Conservation (phyloP, 2,797 vertebrate species). For the Caiman crocodilus region DNA sequence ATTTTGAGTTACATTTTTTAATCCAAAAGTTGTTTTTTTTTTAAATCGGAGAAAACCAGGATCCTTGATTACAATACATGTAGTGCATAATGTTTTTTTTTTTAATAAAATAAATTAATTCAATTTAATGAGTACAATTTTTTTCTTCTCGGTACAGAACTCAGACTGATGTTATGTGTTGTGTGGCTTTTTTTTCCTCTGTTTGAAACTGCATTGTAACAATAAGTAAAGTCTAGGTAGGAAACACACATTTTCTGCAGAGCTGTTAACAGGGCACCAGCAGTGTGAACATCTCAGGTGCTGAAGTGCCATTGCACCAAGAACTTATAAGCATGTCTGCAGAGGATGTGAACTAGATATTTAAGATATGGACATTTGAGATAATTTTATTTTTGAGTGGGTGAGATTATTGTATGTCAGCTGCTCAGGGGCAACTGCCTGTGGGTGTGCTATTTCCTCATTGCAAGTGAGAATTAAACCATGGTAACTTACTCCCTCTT, state of each 20-base stretch:
- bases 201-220: not conserved
- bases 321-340: not conserved
- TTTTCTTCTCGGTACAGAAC: no score
- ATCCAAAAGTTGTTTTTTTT: no score
- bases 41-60: no score
- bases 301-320: not conserved
- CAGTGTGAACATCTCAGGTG: not conserved
- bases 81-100: conserved; percentile 25
- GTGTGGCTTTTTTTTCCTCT: no score
- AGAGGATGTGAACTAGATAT: not conserved
- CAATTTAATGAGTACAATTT: conserved; percentile 46
- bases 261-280: not conserved
- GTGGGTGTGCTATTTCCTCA: no score
- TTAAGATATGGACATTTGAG: not conserved
- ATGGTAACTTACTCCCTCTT: no score
- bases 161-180: no score
- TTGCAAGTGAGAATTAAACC: no score
- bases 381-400: no score
- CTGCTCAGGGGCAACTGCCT: no score
- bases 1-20: no score
- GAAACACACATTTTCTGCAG: not conserved
- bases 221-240: conserved; percentile 6
- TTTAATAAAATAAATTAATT: conserved; percentile 39
- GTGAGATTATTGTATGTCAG: no score
- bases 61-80: conserved; percentile 10